phyloP scores from a whole-genome alignment of 2,113 vertebrate genomes.

The Pristiophorus japonicus region DNA sequence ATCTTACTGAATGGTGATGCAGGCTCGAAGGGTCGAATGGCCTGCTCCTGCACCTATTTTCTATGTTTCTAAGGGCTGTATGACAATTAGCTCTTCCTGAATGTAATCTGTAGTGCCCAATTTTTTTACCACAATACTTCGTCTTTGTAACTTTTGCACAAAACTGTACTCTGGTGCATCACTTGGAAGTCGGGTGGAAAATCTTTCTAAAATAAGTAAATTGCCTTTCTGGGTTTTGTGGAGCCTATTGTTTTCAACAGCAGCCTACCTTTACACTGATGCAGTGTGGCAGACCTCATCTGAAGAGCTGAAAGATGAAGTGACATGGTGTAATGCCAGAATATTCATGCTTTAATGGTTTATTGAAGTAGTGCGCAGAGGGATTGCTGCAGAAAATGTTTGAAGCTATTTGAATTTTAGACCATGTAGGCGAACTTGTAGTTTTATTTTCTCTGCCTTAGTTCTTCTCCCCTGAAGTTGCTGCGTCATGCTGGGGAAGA shows the following conservation, averaged over 20 bases:
- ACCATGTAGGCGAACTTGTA: neutral
- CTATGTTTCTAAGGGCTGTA: neutral
- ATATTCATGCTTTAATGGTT: slow-evolving; percentile 30
- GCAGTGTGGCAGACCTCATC: slow-evolving; percentile 4
- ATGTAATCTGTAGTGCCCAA: neutral
- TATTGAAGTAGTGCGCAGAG: slow-evolving; percentile 1
- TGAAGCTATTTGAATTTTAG: neutral
- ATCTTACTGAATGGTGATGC: too few species aligned
- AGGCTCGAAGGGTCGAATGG: too few species aligned
- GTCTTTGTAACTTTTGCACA: neutral
- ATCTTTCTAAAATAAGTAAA: slow-evolving; percentile 26
- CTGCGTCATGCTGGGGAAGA: neutral
- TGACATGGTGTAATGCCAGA: neutral
- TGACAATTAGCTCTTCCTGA: neutral
- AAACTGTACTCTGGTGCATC: neutral
- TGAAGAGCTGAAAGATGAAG: neutral
- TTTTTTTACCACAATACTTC: neutral
- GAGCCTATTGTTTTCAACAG: neutral
- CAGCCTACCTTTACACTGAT: neutral
- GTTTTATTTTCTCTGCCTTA: neutral
- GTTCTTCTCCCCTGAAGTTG: neutral
- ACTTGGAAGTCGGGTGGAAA: neutral
- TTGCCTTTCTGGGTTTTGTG: neutral
- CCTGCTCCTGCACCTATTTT: too few species aligned
- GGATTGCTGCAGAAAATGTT: neutral